Evolutionary conservation across 1,140 invertebrate genomes (phyloP).

Genomic region (Trachymyrmex septentrionalis): DNA sequence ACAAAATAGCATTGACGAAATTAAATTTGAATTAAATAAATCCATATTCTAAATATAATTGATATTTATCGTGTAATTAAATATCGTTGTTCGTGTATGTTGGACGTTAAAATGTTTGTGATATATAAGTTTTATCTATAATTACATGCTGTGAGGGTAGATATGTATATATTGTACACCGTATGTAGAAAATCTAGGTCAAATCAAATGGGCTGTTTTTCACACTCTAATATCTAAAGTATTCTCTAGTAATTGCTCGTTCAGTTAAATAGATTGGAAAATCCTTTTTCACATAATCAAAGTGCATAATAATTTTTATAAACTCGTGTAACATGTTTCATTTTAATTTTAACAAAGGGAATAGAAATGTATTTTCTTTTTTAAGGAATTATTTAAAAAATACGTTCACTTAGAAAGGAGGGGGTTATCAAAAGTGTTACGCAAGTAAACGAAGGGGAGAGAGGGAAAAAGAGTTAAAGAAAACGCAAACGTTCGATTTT

Average conservation of each 20-base stretch:
- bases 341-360: conserved; percentile 29
- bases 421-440: too few relatives aligned
- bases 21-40: conserved; percentile 39
- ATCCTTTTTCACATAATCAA: conserved; percentile 35
- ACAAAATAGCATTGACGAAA: conserved; percentile 9
- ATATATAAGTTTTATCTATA: conserved; percentile 47
- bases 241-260: conserved; percentile 47
- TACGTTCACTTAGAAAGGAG: too few relatives aligned
- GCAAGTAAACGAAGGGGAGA: too few relatives aligned
- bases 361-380: conserved; percentile 47
- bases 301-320: conserved; percentile 46
- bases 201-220: conserved; percentile 48
- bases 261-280: conserved; percentile 57
- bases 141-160: conserved; percentile 54
- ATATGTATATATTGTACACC: conserved; percentile 29
- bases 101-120: not conserved
- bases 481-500: too few relatives aligned
- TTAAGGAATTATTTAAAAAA: too few relatives aligned
- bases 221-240: conserved; percentile 40
- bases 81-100: not conserved
- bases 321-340: not conserved
- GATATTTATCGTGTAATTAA: not conserved
- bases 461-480: too few relatives aligned
- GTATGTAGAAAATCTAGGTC: conserved; percentile 48
- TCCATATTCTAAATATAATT: conserved; percentile 19